Conservation (phyloP, 2,113 vertebrate species). For the Leucosticte australis region DNA sequence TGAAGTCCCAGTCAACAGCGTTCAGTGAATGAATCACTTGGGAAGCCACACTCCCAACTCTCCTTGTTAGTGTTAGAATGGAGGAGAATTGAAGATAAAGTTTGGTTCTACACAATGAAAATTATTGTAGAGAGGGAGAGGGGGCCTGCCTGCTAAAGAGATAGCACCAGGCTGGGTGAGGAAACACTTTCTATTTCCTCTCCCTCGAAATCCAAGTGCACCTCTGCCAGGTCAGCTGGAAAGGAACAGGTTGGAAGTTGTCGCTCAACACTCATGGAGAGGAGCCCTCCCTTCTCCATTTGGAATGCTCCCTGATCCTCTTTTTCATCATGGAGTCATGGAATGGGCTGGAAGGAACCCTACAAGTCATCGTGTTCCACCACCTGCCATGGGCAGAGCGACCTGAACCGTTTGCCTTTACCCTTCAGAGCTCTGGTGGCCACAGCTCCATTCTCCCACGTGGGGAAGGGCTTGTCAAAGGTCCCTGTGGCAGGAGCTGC, state of each 20-base stretch:
- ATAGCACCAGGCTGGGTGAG: not conserved
- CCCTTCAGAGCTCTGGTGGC: not conserved
- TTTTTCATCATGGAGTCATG: not conserved
- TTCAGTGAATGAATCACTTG: not conserved
- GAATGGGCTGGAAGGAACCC: not conserved
- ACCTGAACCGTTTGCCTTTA: not conserved
- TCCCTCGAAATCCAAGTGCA: not conserved
- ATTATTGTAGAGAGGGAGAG: not conserved
- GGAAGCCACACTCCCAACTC: not conserved
- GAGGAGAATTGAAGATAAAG: slow-evolving; percentile 6
- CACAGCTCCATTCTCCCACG: rapidly evolving
- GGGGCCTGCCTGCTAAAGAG: not conserved
- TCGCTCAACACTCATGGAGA: not conserved
- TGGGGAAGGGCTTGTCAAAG: not conserved
- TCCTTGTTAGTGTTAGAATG: not conserved
- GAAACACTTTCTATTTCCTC: not conserved
- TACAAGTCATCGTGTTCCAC: not conserved
- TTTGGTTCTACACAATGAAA: not conserved
- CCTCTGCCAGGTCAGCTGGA: not conserved
- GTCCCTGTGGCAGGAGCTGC: not conserved
- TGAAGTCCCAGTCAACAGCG: not conserved
- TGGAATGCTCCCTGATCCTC: not conserved
- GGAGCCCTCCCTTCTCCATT: slow-evolving; percentile 2
- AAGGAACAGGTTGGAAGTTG: not conserved
- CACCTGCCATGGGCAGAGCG: not conserved